Conservation (phyloP, 1,140 invertebrate species). For the Nixonia krombeini region DNA sequence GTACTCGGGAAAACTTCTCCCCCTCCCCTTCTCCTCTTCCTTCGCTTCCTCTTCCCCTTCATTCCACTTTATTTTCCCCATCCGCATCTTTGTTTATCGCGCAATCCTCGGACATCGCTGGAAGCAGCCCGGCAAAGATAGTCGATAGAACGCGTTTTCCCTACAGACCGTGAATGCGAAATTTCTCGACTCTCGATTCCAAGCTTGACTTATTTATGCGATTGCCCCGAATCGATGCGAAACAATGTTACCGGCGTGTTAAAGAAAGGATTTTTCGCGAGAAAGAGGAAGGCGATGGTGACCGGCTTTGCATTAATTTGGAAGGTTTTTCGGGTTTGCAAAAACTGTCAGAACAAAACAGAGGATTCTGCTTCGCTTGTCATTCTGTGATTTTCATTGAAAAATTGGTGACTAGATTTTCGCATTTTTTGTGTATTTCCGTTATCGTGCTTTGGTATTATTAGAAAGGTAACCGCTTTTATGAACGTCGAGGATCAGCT, state of each 20-base stretch:
- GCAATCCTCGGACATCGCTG: conserved; percentile 48
- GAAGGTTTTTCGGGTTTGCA: conserved; percentile 8
- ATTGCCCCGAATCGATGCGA: conserved; percentile 55
- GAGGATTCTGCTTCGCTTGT: too few relatives aligned
- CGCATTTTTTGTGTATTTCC: too few relatives aligned
- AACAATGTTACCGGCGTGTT: conserved; percentile 57
- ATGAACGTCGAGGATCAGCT: neutral
- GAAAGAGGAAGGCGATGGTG: neutral
- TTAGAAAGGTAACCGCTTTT: too few relatives aligned
- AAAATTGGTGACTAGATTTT: too few relatives aligned
- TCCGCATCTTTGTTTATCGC: conserved; percentile 15
- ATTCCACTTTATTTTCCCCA: conserved; percentile 12
- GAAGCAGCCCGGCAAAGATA: conserved; percentile 38
- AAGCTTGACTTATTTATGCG: conserved; percentile 66
- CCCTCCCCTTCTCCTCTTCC: conserved; percentile 26
- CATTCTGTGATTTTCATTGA: too few relatives aligned
- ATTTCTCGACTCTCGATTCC: conserved; percentile 53
- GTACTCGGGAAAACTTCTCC: conserved; percentile 9
- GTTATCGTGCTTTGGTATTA: too few relatives aligned
- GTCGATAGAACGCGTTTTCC: conserved; percentile 57
- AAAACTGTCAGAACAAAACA: too few relatives aligned
- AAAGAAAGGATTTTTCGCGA: conserved; percentile 30
- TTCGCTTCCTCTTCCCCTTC: neutral
- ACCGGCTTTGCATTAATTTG: conserved; percentile 6
- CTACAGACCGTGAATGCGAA: conserved; percentile 62